Base-by-base conservation (phyloP, 2,888 invertebrate genomes). In the Ypsolopha scabrella region DNA sequence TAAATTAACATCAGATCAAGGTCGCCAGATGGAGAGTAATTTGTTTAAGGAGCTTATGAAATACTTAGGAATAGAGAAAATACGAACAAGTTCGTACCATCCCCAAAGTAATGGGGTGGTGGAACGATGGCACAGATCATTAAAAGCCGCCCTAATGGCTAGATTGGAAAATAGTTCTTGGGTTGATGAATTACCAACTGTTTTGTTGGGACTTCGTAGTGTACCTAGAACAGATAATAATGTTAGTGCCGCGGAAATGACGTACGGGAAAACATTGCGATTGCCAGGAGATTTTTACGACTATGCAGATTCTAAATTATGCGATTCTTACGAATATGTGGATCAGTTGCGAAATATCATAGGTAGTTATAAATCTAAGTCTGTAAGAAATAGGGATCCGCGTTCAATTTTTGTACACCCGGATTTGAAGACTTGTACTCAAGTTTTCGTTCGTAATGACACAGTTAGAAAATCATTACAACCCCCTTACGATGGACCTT, bases 161-260 rank as follows among this genome's bases (percentile, higher is more conserved):
- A 11, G 50, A 6, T 11, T 38, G 6, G 24, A 10, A 10, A 41
- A 10, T 24, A 46, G 13, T 34, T 36, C 43, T 43, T 59, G 68
- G 35, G 67, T 64, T 0, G 52, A 67, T 1, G 68, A 72, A 52
- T 44, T 64, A 8, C 55, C 67, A 3, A 64, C 71, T 2, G 59
- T 79, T 0, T 54, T 61, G 35, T 60, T 61, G 8, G 65, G 57
- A 1, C 47, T 60, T n/a, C 44, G 57, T 38, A 49, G 56, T 7
- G 55, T 54, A 4, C 7, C 50, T 7, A 48, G 55, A 11, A 50
- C 39, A 9, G 55, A 58, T 41, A 57, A 49, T 10, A 45, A 49
- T 4, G 41, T 54, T 7, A 56, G 55, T 41, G 41, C 56, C n/a
- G 57, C 55, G 1, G 44, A 53, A 38, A 39, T 59, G 45, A 53